Evolutionary conservation across 2,797 vertebrate genomes (phyloP), one percentile per base, ranked within the genome.

Genomic region (Acestrorhynchus altus): DNA sequence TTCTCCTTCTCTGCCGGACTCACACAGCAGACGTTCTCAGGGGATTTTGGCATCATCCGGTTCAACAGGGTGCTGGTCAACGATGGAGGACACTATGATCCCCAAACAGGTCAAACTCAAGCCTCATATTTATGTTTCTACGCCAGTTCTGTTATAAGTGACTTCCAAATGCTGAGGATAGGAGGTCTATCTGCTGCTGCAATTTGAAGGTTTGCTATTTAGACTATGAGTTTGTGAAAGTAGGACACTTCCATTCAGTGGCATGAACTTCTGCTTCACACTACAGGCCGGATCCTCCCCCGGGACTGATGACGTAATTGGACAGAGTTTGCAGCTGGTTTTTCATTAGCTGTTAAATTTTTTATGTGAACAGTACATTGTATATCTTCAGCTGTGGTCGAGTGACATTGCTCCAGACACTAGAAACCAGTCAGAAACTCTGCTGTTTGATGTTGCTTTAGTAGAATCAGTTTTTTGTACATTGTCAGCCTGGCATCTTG

Each of bases 41-140:
- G 91, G 1, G 94, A 95, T 0, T 91, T 93, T 0, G 96, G 96
- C 0, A 86, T 96, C 31, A 94, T 99, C 81, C 93, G 91, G 74
- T 99, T 99, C 68, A 96, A 99, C 90, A 96, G 93, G 86, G 94
- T 99, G 65, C 90, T 99, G 2, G 95, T 99, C 70, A 99, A 99
- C 1, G 98, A 99, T 0, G 98, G 98, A 0, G 94, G 94, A 26
- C 94, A 97, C 65, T 99, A 99, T n/a, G 92, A 93, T 83, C 93
- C 96, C 1, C 83, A 83, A 15, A 97, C 97, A 87, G 98, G 98
- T 99, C 92, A 84, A 68, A 16, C 13, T 11, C 22, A 24, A 59
- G 18, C 4, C n/a, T 61, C 13, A 39, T 15, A n/a, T 46, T 28
- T 18, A 18, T 22, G 39, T 47, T n/a, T 72, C 68, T 78, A 64